Evolutionary conservation across 2,113 vertebrate genomes (phyloP), one percentile per base, ranked within the genome.

Genomic region (Tyrannus savana): DNA sequence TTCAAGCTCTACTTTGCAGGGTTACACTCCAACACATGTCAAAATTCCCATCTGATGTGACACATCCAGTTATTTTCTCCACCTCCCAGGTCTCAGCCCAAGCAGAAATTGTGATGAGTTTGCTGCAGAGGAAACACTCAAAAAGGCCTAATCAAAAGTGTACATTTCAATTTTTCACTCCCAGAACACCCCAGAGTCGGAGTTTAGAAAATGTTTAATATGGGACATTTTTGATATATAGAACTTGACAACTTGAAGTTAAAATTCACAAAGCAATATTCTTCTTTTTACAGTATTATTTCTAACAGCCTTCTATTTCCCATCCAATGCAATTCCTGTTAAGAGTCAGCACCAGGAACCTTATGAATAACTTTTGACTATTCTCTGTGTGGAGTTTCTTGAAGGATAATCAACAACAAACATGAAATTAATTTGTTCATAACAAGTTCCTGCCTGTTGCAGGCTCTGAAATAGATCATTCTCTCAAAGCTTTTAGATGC

Each of bases 61-160:
- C 89, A 76, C 27, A 68, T 68, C 17, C 71, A 64, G 58, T 79
- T 79, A n/a, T 67, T n/a, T 33, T 27, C 60, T 72, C 44, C 8
- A 1, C 1, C 31, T 37, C 49, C 18, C 3, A 2, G n/a, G 11
- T 47, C 52, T 78, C 69, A 55, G 62, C 55, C 31, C 2, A 2
- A 49, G 69, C 2, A 63, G 33, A 78, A 77, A 92, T 84, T 3
- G 28, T 37, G 74, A 74, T 59, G 44, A 84, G 66, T 53, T 75
- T 56, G 22, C 59, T 41, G 30, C 64, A 85, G 31, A 49, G 49
- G 30, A 91, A 82, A 91, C 13, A 67, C 49, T 68, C 64, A 37
- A n/a, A 71, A 33, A 71, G 30, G 50, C 15, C 64, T 87, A 24
- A 90, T 68, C 92, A 84, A 59, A 93, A 94, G 52, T 15, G n/a